Percentiles rank a stretch among this genome's conserved stretches.
Conservation (phyloP, 2,113 vertebrate genomes). For the Engraulis encrasicolus region DNA sequence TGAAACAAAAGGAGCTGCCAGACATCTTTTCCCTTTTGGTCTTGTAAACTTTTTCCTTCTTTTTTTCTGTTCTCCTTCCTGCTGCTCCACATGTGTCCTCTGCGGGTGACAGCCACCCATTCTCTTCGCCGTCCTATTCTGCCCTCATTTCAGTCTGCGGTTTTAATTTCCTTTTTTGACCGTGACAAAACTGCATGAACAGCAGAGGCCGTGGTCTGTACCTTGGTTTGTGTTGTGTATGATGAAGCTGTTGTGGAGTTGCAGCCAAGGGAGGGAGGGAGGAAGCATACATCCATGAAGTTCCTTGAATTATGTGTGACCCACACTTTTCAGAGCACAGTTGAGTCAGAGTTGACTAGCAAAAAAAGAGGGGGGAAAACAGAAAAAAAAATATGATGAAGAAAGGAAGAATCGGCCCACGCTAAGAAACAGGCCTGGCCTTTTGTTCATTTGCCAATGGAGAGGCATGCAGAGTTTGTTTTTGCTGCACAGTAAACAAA, state of each 20-base stretch:
- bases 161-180: not conserved
- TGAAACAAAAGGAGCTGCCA: slow-evolving; percentile 22
- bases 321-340: slow-evolving; percentile 35
- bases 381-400: slow-evolving; percentile 22
- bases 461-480: not conserved
- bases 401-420: slow-evolving; percentile 30
- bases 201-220: not conserved
- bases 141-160: not conserved
- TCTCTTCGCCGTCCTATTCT: not conserved
- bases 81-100: not conserved
- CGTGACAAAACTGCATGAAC: not conserved
- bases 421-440: slow-evolving; percentile 32
- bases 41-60: not conserved
- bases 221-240: not conserved
- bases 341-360: slow-evolving; percentile 39
- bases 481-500: slow-evolving; percentile 4
- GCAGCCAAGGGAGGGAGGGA: not conserved
- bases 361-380: not conserved
- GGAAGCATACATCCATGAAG: not conserved
- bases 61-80: not conserved
- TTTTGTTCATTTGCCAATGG: slow-evolving; percentile 27
- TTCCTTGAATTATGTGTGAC: not conserved
- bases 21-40: slow-evolving; percentile 19
- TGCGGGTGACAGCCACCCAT: slow-evolving; percentile 1
- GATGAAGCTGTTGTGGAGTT: not conserved